These are phyloP conservation scores for Henricia sp. DNA, from an alignment of 53 echinoderm and acorn worm species.

Conservation along the genomic window DNA sequence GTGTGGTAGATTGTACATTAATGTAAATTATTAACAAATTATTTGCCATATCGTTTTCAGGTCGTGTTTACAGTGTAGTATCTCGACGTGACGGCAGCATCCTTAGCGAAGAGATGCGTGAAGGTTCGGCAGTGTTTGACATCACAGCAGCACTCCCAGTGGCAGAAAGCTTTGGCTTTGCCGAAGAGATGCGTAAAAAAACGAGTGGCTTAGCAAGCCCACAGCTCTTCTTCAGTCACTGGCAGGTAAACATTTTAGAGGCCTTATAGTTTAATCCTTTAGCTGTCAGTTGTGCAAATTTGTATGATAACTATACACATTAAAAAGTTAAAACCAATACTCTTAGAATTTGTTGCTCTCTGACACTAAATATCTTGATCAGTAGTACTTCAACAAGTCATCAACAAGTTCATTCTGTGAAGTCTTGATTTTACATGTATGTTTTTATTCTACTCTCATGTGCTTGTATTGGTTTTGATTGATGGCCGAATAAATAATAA, in stretches of 20 bases:
- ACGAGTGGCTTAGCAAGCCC: slow-evolving; percentile 98
- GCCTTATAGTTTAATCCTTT: too few relatives aligned
- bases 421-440: too few relatives aligned
- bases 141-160: slow-evolving; percentile 90
- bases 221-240: slow-evolving; percentile 97
- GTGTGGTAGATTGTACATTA: too few relatives aligned
- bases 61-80: slow-evolving; percentile 93
- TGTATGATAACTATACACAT: neutral
- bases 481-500: too few relatives aligned
- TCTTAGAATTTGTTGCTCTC: neutral
- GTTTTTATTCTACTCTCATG: too few relatives aligned
- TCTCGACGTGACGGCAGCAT: slow-evolving; percentile 86
- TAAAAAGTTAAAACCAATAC: neutral
- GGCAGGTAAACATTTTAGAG: slow-evolving; percentile 85
- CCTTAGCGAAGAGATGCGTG: slow-evolving; percentile 92
- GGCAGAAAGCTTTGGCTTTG: slow-evolving; percentile 98
- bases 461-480: too few relatives aligned
- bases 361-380: too few relatives aligned
- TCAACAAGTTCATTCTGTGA: too few relatives aligned
- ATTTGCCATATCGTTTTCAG: slow-evolving; percentile 58
- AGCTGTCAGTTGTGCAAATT: too few relatives aligned
- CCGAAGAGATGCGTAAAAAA: slow-evolving; percentile 93
- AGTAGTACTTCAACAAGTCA: too few relatives aligned
- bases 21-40: too few relatives aligned
- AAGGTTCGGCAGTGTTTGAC: slow-evolving; percentile 91